Conservation (phyloP, 2,113 vertebrate species). For the Telmatochromis sp. region DNA sequence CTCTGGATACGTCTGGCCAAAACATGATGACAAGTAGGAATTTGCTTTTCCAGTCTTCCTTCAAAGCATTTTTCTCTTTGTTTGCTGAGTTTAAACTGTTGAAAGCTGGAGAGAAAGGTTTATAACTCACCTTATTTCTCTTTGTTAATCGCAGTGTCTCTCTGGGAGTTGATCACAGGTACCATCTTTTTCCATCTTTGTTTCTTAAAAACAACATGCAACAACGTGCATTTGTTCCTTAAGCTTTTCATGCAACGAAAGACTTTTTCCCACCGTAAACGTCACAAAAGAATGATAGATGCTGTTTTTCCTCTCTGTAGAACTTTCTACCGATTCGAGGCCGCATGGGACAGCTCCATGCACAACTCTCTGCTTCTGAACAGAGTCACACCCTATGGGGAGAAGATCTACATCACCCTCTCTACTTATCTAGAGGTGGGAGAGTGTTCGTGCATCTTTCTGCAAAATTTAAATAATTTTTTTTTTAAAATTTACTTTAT, state of each 20-base stretch:
- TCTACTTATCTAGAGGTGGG: constrained; percentile 93
- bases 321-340: constrained; percentile 93
- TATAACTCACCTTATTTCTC: constrained; percentile 45
- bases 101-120: constrained; percentile 16
- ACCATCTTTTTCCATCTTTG: constrained; percentile 42
- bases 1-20: constrained; percentile 82
- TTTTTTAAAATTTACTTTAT: neutral
- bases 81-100: constrained; percentile 24
- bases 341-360: constrained; percentile 98
- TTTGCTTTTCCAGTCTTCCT: neutral
- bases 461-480: neutral
- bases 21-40: constrained; percentile 88
- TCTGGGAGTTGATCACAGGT: constrained; percentile 91
- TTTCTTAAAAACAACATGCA: neutral
- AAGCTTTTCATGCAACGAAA: neutral
- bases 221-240: neutral
- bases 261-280: neutral
- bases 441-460: neutral
- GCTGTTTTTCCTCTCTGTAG: constrained; percentile 58
- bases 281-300: neutral
- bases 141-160: constrained; percentile 78
- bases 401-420: constrained; percentile 98
- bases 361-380: constrained; percentile 96
- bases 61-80: neutral
- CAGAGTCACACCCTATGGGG: constrained; percentile 91